phyloP scores from a whole-genome alignment of 1,140 invertebrate genomes.

The Orussus abietinus region DNA sequence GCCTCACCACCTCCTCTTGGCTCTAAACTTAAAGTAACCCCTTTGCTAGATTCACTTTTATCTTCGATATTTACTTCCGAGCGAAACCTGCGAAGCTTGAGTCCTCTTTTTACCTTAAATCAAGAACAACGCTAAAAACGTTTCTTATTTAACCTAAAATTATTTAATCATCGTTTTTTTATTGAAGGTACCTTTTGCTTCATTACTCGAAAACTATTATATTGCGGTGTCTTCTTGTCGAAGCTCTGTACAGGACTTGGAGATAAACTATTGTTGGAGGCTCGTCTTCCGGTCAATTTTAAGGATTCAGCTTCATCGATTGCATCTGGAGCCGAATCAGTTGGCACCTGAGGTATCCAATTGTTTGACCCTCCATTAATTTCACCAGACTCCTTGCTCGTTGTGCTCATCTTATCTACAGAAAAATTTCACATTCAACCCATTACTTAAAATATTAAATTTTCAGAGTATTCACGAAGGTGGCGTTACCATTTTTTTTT shows the following conservation, averaged over 20 bases:
- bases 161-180: conserved; percentile 1
- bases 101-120: conserved; percentile 43
- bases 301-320: conserved; percentile 19
- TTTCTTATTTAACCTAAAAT: conserved; percentile 4
- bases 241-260: conserved; percentile 41
- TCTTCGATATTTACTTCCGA: conserved; percentile 52
- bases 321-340: conserved; percentile 22
- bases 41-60: conserved; percentile 35
- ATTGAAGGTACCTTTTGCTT: conserved; percentile 40
- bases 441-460: conserved; percentile 8
- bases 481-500: not conserved
- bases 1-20: conserved; percentile 45
- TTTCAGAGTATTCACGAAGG: not conserved
- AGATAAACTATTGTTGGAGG: conserved; percentile 35
- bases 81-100: conserved; percentile 47
- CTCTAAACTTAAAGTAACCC: conserved; percentile 40
- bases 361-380: conserved; percentile 23
- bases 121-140: not conserved
- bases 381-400: conserved; percentile 36
- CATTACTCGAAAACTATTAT: conserved; percentile 45
- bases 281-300: conserved; percentile 26
- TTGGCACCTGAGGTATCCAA: conserved; percentile 28
- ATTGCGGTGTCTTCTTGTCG: conserved; percentile 39
- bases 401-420: conserved; percentile 32
- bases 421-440: no score